Conservation (phyloP, 1,140 invertebrate species). For the Adelges cooleyi region DNA sequence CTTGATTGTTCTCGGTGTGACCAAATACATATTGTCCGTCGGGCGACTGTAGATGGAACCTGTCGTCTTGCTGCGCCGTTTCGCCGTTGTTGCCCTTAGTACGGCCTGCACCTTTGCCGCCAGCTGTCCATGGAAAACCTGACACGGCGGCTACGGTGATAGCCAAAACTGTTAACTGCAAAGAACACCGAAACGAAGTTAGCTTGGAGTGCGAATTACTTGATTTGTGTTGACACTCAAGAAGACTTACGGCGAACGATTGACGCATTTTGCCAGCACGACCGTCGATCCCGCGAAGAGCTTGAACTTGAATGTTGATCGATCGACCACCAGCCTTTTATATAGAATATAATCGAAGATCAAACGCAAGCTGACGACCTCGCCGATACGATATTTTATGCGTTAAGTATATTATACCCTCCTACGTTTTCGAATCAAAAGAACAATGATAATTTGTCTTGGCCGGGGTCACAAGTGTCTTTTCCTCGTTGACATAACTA, state of each 20-base stretch:
- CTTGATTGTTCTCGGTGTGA: neutral
- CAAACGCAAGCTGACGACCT: constrained; percentile 1
- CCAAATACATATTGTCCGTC: constrained; percentile 13
- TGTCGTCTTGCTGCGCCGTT: neutral
- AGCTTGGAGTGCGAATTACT: too few species aligned
- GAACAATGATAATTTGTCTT: too few species aligned
- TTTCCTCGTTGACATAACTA: too few species aligned
- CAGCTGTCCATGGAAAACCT: neutral
- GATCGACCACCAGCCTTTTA: neutral
- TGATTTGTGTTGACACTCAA: neutral
- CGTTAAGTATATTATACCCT: too few species aligned
- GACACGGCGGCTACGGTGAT: neutral
- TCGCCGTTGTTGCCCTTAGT: neutral
- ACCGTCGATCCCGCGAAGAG: neutral
- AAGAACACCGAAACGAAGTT: too few species aligned
- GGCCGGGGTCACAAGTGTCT: too few species aligned
- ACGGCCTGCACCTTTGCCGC: neutral
- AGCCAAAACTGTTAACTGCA: neutral
- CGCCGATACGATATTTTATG: neutral
- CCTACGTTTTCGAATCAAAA: too few species aligned
- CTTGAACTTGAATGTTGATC: neutral
- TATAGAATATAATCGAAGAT: neutral
- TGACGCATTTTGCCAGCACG: neutral
- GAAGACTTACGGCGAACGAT: constrained; percentile 8
- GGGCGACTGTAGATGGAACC: neutral